Conservation (phyloP, 2,888 invertebrate species). For the Ethmia dodecea region DNA sequence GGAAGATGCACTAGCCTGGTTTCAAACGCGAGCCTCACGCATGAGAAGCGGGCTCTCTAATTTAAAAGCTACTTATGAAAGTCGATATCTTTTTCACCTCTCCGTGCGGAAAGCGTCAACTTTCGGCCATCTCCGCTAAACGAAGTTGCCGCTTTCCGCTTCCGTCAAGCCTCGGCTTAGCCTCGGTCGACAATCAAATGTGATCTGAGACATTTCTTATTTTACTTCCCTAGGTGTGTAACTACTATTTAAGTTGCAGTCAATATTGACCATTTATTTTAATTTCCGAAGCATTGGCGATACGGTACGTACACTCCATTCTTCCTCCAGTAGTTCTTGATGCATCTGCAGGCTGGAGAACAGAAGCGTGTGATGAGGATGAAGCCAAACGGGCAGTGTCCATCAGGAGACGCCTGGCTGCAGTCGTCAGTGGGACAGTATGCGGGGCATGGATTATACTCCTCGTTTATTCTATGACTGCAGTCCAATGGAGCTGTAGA, state of each 20-base stretch:
- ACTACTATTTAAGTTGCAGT: neutral
- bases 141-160: too few species aligned
- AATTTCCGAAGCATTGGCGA: conserved; percentile 25
- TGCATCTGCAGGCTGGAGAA: conserved; percentile 33
- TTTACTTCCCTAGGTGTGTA: neutral
- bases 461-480: conserved; percentile 25
- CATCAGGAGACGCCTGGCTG: conserved; percentile 26
- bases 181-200: neutral
- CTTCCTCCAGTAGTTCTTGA: conserved; percentile 26
- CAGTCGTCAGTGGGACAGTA: conserved; percentile 38
- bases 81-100: too few species aligned
- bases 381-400: conserved; percentile 22
- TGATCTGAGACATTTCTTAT: too few species aligned
- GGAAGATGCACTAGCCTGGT: too few species aligned
- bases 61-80: too few species aligned
- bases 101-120: too few species aligned
- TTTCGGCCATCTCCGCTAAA: too few species aligned
- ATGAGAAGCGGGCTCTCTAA: too few species aligned
- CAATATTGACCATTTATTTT: neutral
- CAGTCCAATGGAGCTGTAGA: conserved; percentile 38
- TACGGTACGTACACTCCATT: conserved; percentile 34
- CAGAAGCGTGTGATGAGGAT: conserved; percentile 26
- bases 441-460: conserved; percentile 31
- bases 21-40: too few species aligned
- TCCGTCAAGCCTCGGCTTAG: too few species aligned